Conservation (phyloP, 2,888 invertebrate species). For the Bellardia bayeri region DNA sequence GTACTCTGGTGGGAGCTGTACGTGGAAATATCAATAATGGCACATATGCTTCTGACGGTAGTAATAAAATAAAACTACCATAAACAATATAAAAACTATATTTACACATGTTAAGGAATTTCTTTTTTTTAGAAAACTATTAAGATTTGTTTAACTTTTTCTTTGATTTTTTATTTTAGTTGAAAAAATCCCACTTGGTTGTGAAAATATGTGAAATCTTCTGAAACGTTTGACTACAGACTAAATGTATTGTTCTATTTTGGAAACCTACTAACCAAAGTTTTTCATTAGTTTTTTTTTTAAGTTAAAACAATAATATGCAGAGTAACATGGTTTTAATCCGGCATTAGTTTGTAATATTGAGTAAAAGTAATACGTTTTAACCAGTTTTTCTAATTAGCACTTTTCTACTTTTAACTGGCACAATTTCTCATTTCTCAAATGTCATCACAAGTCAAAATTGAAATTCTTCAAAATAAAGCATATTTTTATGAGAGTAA, state of each 20-base stretch:
- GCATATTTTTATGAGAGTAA: no score
- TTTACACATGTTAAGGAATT: conserved; percentile 35
- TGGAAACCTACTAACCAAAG: conserved; percentile 32
- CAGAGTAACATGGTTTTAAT: neutral
- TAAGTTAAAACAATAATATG: conserved; percentile 1
- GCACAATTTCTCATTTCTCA: conserved; percentile 21
- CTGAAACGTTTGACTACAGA: conserved; percentile 36
- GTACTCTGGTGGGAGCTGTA: conserved; percentile 82
- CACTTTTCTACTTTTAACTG: conserved; percentile 42
- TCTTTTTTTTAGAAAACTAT: neutral
- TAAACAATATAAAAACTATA: conserved; percentile 5
- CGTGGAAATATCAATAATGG: conserved; percentile 80
- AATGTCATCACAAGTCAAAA: neutral
- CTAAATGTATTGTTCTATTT: conserved; percentile 59
- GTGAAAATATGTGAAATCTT: conserved; percentile 42
- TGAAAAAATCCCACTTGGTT: conserved; percentile 23
- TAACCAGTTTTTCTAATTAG: conserved; percentile 68
- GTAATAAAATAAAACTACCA: conserved; percentile 14
- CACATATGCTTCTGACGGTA: conserved; percentile 53
- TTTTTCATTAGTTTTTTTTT: conserved; percentile 30
- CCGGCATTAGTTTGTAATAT: conserved; percentile 37
- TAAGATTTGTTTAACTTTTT: neutral
- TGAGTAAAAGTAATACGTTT: conserved; percentile 19
- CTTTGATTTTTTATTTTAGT: neutral
- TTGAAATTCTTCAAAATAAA: neutral